Base-by-base conservation (phyloP, 1,140 invertebrate species). In the Aphidius gifuensis region DNA sequence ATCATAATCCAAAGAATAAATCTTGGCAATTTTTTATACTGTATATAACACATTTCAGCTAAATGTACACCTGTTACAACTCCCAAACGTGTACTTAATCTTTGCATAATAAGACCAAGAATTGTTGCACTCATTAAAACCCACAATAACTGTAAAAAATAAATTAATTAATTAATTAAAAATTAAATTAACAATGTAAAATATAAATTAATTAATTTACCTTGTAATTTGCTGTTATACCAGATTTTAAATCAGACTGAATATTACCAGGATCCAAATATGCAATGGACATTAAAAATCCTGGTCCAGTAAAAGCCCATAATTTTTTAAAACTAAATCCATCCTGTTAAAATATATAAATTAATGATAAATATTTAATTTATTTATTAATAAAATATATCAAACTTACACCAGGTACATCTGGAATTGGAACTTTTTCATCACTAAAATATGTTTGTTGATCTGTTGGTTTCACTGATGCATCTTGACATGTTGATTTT, bases 201-300 rank as follows among this genome's bases (percentile, higher is more conserved):
- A 16, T 16, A 16, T 16, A 16, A 16, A 16, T 60, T n/a, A 16
- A 16, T 60, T 62, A 45, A 48, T 38, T 49, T 40, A 90, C 88
- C 82, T 90, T 90, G 75, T 93, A 96, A 73, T 85, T 82, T 9
- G 92, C 93, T 16, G 86, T 78, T 6, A 89, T 84, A 62, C 94
- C 94, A 23, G 91, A 90, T 77, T 93, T 90, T 43, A 96, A 81
- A 84, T 96, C 94, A 42, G 92, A 93, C 82, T 96, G 92, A 66
- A 96, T 94, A 79, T 96, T 96, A 61, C 94, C 93, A 61, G 94
- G 94, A 83, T 96, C 94, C 44, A 96, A 78, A 79, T 95, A 96
- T 40, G 94, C 94, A 74, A 96, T 96, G 60, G 91, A 93, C 92
- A 96, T 96, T 44, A 96, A 80, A 78, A 95, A 95, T 44, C 93